These are phyloP conservation scores for Seira musarum DNA, from an alignment of 2,888 invertebrate species.

Conservation along the genomic window DNA sequence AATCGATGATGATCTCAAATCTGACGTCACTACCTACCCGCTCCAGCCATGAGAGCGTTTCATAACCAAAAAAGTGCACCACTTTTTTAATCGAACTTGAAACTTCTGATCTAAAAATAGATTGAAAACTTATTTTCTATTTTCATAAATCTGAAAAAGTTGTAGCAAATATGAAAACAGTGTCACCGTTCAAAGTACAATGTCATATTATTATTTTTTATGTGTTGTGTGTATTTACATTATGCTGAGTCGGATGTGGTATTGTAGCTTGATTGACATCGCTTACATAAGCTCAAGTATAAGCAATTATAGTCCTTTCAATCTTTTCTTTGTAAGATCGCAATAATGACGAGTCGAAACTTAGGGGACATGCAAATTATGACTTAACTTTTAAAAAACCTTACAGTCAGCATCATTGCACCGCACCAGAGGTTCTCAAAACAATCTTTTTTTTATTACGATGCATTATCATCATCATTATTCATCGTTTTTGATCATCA, in stretches of 20 bases:
- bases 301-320: not conserved
- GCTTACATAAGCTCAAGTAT: too few species aligned
- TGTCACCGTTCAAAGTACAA: not conserved
- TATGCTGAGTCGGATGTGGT: too few species aligned
- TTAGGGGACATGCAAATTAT: conserved; percentile 3
- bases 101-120: too few species aligned
- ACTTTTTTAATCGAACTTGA: too few species aligned
- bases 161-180: not conserved
- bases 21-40: not conserved
- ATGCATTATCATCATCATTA: conserved; percentile 23
- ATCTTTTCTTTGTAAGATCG: not conserved
- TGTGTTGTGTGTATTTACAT: not conserved
- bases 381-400: too few species aligned
- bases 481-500: not conserved
- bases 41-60: not conserved
- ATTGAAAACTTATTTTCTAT: too few species aligned
- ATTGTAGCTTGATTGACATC: too few species aligned
- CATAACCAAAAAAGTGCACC: too few species aligned
- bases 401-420: not conserved
- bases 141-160: too few species aligned
- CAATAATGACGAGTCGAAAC: not conserved
- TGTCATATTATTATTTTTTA: not conserved
- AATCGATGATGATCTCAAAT: too few species aligned
- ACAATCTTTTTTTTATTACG: conserved; percentile 8
- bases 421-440: not conserved